Base-by-base conservation (phyloP, 2,797 vertebrate genomes). In the Enteromius radiatus region DNA sequence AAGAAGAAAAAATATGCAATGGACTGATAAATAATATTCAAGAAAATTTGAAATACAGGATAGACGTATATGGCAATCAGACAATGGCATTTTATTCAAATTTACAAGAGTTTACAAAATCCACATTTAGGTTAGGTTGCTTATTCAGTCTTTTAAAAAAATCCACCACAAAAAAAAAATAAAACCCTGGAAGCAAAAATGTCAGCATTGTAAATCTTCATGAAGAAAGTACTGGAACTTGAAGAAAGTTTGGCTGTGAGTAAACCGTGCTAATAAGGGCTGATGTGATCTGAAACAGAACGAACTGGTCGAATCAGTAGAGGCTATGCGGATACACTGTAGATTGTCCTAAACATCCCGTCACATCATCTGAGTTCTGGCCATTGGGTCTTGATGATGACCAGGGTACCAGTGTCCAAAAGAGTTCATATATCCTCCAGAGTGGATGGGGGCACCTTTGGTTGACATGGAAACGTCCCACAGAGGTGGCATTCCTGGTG, bases 381-480 rank as follows among this genome's bases (percentile, higher is more conserved):
- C 93, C 88, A 96, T 89, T 77, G 93, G 65, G 86, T 97, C 95
- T 91, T 96, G 96, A 87, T 92, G 91, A 59, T 95, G 96, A 1
- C 93, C 93, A 0, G 92, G 95, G 92, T 96, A 98, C 97, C 98
- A 98, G 90, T 93, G 93, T 81, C 95, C 95, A 77, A 97, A 97
- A 93, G 90, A 94, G 94, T 94, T 96, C 95, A 96, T 90, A 91
- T 95, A 97, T 85, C 92, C 91, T 79, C 93, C 89, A 3, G 96
- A 87, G 88, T 96, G 91, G 84, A 96, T 89, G 4, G 95, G 90
- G 0, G 93, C 83, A 0, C 93, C 93, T 90, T 97, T 97, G 74
- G 86, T 89, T 0, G 94, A 91, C 92, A 95, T 87, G 68, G 95
- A 91, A 64, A 97, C 92, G 89, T 97, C 96, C 97, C 97, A 98